Evolutionary conservation across 92 coral and sea anemone genomes (phyloP), one percentile per base, ranked within the genome.

Genomic region (Palythoa grandiflora): DNA sequence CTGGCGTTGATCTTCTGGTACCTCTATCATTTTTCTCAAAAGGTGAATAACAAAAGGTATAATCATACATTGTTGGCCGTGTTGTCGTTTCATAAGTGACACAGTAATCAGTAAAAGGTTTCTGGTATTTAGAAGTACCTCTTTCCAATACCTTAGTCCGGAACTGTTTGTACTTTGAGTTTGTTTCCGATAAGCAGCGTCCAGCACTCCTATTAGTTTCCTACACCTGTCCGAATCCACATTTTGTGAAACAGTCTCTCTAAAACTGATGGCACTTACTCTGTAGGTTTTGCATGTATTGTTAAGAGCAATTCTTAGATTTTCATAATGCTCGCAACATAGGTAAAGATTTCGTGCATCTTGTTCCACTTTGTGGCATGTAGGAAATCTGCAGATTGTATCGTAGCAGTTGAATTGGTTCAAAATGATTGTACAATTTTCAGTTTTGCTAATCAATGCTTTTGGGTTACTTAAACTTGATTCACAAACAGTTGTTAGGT

Each of bases 131-230:
- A 78, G 68, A 37, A 78, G 66, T 12, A 78, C 68, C 61, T 78
- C 83, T 57, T 78, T 78, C 83, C 83, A 78, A 16, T 52, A 78
- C 16, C 51, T 55, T 55, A 13, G 52, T 78, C 48, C 19, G 5
- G 70, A 57, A 15, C 2, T 55, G 83, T 15, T 54, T 57, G 70
- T 8, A 35, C 48, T 35, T 20, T 11, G n/a, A 36, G 4, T 78
- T 35, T 78, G 83, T 76, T 50, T 76, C 83, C 68, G 8, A 66
- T 78, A 78, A 13, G 83, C 83, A 53, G 83, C 68, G 54, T 78
- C 83, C 54, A 78, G 68, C 7, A 38, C 54, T 55, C 50, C 70
- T 9, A 37, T 54, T 1, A 78, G 60, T 78, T 78, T 54, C 68
- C 20, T 35, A 16, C 35, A 53, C 16, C 61, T 57, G 7, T 78